These are phyloP conservation scores for Manacus vitellinus DNA, from an alignment of 2,113 vertebrate genomes.

Conservation along the genomic window DNA sequence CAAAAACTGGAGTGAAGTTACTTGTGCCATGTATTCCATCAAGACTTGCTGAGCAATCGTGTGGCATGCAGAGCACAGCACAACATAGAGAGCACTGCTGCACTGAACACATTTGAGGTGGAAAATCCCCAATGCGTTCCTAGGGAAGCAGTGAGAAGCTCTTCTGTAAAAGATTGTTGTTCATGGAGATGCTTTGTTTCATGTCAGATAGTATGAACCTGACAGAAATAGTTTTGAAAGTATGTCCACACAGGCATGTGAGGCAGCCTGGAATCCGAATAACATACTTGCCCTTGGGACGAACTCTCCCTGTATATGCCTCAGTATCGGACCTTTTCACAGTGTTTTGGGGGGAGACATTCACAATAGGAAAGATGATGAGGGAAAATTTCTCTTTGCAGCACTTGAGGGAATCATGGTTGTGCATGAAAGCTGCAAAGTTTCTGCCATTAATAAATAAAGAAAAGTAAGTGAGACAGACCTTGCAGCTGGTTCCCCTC, in stretches of 20 bases:
- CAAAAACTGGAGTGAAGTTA: background rate
- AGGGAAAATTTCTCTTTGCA: background rate
- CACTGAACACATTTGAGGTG: rapidly evolving
- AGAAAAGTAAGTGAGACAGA: background rate
- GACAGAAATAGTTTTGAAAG: background rate
- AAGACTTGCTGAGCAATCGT: background rate
- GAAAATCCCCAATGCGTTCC: background rate
- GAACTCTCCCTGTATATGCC: background rate
- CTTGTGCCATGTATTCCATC: background rate
- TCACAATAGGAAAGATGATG: background rate
- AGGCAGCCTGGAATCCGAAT: background rate
- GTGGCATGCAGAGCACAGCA: background rate
- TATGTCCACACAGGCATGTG: background rate
- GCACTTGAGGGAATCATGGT: background rate
- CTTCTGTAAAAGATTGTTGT: background rate
- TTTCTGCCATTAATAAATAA: background rate
- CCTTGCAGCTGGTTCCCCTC: background rate
- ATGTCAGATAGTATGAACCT: background rate
- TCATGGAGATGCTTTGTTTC: background rate
- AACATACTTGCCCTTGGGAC: background rate
- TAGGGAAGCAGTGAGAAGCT: background rate
- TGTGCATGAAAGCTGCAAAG: background rate
- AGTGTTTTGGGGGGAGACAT: background rate
- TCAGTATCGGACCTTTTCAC: background rate
- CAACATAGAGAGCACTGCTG: rapidly evolving